These are phyloP conservation scores for Antheraea assamensis DNA, from an alignment of 2,888 invertebrate species.

Conservation along the genomic window DNA sequence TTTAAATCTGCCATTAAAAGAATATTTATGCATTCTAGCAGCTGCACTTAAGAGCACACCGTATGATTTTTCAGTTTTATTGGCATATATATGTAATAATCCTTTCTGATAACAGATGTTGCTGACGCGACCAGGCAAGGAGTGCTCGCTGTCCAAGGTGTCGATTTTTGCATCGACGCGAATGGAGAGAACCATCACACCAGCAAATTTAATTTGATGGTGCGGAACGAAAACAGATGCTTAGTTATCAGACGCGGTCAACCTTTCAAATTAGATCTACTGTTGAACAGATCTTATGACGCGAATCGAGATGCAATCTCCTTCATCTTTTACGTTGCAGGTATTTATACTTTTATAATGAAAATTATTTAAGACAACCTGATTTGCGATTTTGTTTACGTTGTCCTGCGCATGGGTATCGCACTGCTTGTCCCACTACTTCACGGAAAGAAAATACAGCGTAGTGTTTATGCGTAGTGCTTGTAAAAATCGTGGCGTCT, in stretches of 20 bases:
- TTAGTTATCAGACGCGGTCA: slow-evolving; percentile 93
- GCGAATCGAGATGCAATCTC: slow-evolving; percentile 89
- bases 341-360: slow-evolving; percentile 54
- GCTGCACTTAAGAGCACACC: background rate
- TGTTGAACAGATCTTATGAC: slow-evolving; percentile 88
- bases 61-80: background rate
- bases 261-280: slow-evolving; percentile 87
- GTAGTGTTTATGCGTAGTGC: no score
- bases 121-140: slow-evolving; percentile 75
- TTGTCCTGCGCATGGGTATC: no score
- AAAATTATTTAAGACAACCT: no score
- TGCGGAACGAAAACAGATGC: slow-evolving; percentile 79
- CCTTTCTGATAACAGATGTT: slow-evolving; percentile 64
- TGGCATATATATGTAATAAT: slow-evolving; percentile 8
- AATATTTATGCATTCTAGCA: background rate
- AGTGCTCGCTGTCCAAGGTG: slow-evolving; percentile 86
- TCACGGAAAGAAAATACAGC: no score
- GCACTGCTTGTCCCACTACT: no score
- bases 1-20: background rate
- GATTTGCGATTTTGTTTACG: no score
- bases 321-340: slow-evolving; percentile 91
- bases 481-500: no score
- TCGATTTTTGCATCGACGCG: slow-evolving; percentile 87
- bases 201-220: slow-evolving; percentile 89
- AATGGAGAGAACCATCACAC: slow-evolving; percentile 92